A percentile compares a stretch with the other conserved stretches of the same genome.
Evolutionary conservation across 2,113 vertebrate genomes (phyloP).

Genomic region (Oncorhynchus clarkii): DNA sequence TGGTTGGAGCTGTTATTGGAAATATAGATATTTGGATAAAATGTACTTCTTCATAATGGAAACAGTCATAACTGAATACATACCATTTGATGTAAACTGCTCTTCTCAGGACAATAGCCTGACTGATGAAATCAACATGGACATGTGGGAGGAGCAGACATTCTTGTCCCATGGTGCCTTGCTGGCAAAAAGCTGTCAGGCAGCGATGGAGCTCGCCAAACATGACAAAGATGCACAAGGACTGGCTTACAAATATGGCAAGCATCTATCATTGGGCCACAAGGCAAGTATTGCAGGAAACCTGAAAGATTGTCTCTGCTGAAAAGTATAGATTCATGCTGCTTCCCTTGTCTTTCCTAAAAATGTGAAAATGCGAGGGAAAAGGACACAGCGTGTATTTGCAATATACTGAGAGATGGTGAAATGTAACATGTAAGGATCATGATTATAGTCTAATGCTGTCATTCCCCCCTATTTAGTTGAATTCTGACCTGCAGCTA

Average conservation of each 20-base stretch:
- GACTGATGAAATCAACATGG: slow-evolving; percentile 74
- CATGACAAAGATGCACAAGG: slow-evolving; percentile 83
- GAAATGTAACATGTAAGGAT: too few relatives aligned
- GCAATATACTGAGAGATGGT: too few relatives aligned
- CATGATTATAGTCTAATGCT: background rate
- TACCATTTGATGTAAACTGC: background rate
- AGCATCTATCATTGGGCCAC: slow-evolving; percentile 91
- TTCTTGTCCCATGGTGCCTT: slow-evolving; percentile 92
- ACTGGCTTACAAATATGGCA: slow-evolving; percentile 89
- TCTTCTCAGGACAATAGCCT: slow-evolving; percentile 75
- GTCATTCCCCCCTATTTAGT: slow-evolving; percentile 68
- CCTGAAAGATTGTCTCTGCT: too few relatives aligned
- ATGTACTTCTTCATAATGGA: too few relatives aligned
- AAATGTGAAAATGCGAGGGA: too few relatives aligned
- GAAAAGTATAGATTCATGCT: too few relatives aligned
- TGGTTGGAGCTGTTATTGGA: too few relatives aligned
- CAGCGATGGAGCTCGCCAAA: slow-evolving; percentile 91
- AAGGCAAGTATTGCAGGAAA: slow-evolving; percentile 73
- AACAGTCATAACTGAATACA: too few relatives aligned
- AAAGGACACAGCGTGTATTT: too few relatives aligned
- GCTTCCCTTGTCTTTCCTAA: too few relatives aligned
- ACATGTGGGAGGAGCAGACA: slow-evolving; percentile 85
- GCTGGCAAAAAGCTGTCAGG: slow-evolving; percentile 95
- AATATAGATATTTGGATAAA: too few relatives aligned
- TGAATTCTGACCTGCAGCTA: slow-evolving; percentile 92